Conservation (phyloP, 2,797 vertebrate species). For the Crocodylus rhombifer region DNA sequence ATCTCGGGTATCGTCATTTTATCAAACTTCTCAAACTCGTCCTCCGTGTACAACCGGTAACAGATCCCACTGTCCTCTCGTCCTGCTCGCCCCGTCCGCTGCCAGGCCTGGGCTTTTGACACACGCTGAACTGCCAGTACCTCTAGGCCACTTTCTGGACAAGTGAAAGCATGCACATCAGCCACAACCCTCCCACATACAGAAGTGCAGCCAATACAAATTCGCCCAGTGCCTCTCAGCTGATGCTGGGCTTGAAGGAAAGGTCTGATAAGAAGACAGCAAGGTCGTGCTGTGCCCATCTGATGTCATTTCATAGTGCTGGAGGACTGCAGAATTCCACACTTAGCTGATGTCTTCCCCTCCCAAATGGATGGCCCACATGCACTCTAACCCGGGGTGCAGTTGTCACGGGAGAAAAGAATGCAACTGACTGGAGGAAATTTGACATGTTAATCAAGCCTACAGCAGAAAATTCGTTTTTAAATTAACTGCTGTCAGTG, state of each 20-base stretch:
- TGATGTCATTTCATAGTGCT: not conserved
- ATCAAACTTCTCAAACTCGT: constrained; percentile 92
- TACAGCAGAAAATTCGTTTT: not conserved
- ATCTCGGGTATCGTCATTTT: constrained; percentile 95
- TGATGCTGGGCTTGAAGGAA: not conserved
- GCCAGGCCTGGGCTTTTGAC: constrained; percentile 98
- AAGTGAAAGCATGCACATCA: not conserved
- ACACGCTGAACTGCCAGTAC: constrained; percentile 94
- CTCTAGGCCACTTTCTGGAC: constrained; percentile 91
- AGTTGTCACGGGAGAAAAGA: not conserved
- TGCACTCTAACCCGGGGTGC: not conserved
- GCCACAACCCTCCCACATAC: rapidly evolving
- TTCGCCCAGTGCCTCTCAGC: not conserved
- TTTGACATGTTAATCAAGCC: not conserved
- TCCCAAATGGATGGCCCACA: not conserved
- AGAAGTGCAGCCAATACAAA: not conserved
- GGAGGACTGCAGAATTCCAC: too few relatives aligned
- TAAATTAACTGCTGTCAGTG: not conserved
- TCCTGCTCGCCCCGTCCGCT: constrained; percentile 93
- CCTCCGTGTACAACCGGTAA: constrained; percentile 96
- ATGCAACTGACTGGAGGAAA: rapidly evolving
- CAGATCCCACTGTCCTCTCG: constrained; percentile 91
- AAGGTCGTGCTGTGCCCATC: rapidly evolving
- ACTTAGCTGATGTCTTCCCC: not conserved
- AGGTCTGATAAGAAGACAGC: not conserved